Evolutionary conservation across 2,888 invertebrate genomes (phyloP).

Genomic region (Amaurobius ferox): DNA sequence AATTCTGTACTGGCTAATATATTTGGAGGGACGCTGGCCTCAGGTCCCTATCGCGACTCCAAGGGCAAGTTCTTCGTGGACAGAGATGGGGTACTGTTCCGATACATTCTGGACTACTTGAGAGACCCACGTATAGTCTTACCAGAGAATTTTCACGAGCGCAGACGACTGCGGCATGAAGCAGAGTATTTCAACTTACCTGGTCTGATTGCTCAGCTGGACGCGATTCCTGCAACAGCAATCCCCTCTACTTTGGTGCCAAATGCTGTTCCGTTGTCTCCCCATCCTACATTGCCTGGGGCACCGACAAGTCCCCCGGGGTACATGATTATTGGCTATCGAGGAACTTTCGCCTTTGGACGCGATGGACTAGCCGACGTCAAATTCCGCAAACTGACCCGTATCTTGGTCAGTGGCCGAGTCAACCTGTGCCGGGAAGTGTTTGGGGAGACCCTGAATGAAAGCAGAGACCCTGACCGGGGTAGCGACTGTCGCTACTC

Average conservation of each 20-base stretch:
- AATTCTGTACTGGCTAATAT: conserved; percentile 87
- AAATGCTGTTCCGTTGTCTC: background rate
- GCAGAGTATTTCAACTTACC: conserved; percentile 82
- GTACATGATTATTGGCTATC: conserved; percentile 95
- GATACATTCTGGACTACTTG: conserved; percentile 96
- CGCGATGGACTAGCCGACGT: conserved; percentile 98
- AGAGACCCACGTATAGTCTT: conserved; percentile 89
- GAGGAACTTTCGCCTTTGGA: conserved; percentile 99
- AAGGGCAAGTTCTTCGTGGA: conserved; percentile 86
- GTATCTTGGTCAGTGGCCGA: conserved; percentile 96
- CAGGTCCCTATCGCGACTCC: conserved; percentile 76
- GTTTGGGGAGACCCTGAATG: conserved; percentile 95
- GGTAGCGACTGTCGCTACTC: conserved; percentile 95
- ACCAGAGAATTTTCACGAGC: conserved; percentile 93
- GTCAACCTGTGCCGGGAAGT: conserved; percentile 97
- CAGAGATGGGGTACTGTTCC: conserved; percentile 97
- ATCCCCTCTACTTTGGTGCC: background rate
- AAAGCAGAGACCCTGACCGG: conserved; percentile 98
- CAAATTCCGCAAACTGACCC: conserved; percentile 97
- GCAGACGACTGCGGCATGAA: conserved; percentile 80
- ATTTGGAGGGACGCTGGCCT: conserved; percentile 81
- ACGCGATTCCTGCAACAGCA: conserved; percentile 11
- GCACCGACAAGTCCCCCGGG: conserved; percentile 80
- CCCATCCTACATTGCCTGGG: conserved; percentile 22
- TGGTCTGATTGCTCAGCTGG: conserved; percentile 46